Base-by-base conservation (phyloP, 2,113 vertebrate genomes). In the Myxocyprinus asiaticus region DNA sequence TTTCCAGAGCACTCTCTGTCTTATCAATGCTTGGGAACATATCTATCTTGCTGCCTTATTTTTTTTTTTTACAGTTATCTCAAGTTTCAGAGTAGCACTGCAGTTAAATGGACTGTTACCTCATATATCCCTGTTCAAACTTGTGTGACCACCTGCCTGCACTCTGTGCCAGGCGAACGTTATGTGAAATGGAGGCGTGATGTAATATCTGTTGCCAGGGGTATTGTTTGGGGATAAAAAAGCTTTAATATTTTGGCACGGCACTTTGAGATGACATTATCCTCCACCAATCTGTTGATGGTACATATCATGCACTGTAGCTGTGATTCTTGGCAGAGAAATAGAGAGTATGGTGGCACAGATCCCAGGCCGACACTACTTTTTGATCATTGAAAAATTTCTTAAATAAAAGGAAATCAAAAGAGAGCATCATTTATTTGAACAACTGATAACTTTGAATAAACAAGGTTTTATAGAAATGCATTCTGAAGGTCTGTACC, bases 231-330 rank as follows among this genome's bases (percentile, higher is more conserved):
- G 17, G 17, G 45, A 17, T 10, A 33, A 62, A 45, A 4, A 14
- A 22, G 68, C 68, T 70, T 69, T 42, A 9, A 70, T 55, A 56
- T 9, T 7, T 42, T 70, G 53, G 48, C 68, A 70, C 42, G 7
- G 22, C 51, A n/a, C 22, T 42, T n/a, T 6, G 11, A 12, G 11
- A 22, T 58, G 5, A 58, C 53, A 8, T 42, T 55, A 9, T 11
- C 33, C 50, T 56, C 68, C 50, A 55, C 50, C 6, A 11, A 33
- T 55, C 50, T 55, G 50, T 14, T 9, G 33, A 17, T 1, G 33
- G 68, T 58, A 42, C 33, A 15, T 55, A 58, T 9, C 15, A 14
- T 15, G 12, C 43, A 9, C n/a, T 44, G 58, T 6, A 72, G 43
- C 22, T 56, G n/a, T 14, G 22, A 56, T 43, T 70, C 55, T 59